A percentile compares a stretch with the other conserved stretches of the same genome.
Conservation (phyloP, 2,888 invertebrate genomes). For the Abscondita cerata region DNA sequence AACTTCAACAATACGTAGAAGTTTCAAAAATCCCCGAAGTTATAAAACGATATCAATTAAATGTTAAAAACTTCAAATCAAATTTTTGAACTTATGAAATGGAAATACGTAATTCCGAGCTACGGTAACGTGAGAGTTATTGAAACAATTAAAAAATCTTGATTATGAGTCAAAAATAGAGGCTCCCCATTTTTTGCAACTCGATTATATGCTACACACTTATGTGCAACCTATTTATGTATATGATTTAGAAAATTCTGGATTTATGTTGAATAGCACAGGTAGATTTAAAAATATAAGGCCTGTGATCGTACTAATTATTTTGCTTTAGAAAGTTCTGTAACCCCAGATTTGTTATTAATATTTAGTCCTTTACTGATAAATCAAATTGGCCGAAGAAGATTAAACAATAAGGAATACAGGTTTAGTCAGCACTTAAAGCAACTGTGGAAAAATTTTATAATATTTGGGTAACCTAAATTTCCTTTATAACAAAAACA, state of each 20-base stretch:
- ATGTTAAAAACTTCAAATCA: slow-evolving; percentile 43
- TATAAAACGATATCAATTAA: slow-evolving; percentile 59
- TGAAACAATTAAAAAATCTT: slow-evolving; percentile 62
- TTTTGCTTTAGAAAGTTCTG: background rate
- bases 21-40: slow-evolving; percentile 66
- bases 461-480: slow-evolving; percentile 58
- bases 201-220: slow-evolving; percentile 52
- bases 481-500: background rate
- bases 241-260: slow-evolving; percentile 64
- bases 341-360: slow-evolving; percentile 68
- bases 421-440: slow-evolving; percentile 62
- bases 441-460: slow-evolving; percentile 61
- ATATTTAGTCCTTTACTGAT: slow-evolving; percentile 71
- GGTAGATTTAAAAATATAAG: slow-evolving; percentile 49
- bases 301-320: background rate
- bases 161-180: slow-evolving; percentile 66
- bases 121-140: slow-evolving; percentile 56
- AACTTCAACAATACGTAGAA: slow-evolving; percentile 66
- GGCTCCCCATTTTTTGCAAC: slow-evolving; percentile 65
- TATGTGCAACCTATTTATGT: slow-evolving; percentile 61
- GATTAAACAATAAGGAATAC: slow-evolving; percentile 67
- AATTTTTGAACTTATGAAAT: slow-evolving; percentile 61
- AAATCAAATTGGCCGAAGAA: slow-evolving; percentile 70
- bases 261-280: slow-evolving; percentile 61
- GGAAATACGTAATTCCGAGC: slow-evolving; percentile 63